Evolutionary conservation across 2,113 vertebrate species (phyloP).

Genomic region (Plecturocebus donacophilus): DNA sequence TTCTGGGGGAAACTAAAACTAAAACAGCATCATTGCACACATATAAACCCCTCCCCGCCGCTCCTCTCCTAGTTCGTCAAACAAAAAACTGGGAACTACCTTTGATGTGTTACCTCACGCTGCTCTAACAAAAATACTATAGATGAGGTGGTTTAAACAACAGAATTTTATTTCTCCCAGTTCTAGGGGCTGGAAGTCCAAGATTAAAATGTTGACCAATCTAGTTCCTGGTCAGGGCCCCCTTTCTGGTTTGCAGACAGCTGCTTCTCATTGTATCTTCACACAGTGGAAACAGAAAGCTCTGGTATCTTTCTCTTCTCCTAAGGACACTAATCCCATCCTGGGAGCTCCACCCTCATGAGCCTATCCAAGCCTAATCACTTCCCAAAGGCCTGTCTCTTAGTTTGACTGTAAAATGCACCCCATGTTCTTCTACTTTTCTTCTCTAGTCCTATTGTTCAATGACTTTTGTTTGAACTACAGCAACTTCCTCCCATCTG

Average conservation of each 20-base stretch:
- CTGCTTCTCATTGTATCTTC: background rate
- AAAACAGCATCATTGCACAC: background rate
- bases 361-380: background rate
- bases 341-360: background rate
- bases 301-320: background rate
- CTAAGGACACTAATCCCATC: background rate
- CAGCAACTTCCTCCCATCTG: background rate
- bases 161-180: background rate
- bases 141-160: background rate
- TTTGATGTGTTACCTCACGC: background rate
- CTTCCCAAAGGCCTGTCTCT: background rate
- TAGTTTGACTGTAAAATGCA: background rate
- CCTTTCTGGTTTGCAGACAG: background rate
- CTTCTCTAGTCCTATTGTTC: background rate
- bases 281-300: background rate
- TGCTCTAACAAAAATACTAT: background rate
- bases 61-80: background rate
- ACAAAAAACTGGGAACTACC: background rate
- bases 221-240: too few species aligned
- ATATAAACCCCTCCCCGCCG: background rate
- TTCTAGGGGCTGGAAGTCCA: background rate
- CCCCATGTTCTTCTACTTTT: background rate
- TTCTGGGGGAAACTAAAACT: background rate
- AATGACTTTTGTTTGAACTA: background rate
- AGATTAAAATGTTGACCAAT: background rate